phyloP scores from a whole-genome alignment of 2,888 invertebrate genomes.

The Acronicta aceris region DNA sequence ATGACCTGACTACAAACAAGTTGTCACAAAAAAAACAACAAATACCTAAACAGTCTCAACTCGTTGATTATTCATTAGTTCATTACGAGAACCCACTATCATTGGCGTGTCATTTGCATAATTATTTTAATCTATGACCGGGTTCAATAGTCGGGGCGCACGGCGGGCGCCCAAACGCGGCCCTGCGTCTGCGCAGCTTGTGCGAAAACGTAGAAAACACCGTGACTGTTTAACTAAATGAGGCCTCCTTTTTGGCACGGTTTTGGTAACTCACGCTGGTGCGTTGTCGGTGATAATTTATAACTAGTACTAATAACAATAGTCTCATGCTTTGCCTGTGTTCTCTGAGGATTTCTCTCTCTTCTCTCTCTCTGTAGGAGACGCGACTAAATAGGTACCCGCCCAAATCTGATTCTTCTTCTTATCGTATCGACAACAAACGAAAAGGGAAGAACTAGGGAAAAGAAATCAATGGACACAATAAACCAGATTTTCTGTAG shows the following conservation, averaged over 20 bases:
- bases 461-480: no score
- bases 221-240: slow-evolving; percentile 22
- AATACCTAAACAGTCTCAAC: neutral
- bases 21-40: neutral
- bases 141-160: slow-evolving; percentile 76
- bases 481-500: no score
- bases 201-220: slow-evolving; percentile 32
- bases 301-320: no score
- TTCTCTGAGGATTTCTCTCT: no score
- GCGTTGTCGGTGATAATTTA: no score
- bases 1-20: neutral
- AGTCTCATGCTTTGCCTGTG: no score
- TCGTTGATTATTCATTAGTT: slow-evolving; percentile 30
- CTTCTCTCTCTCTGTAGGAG: no score
- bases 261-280: neutral
- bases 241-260: neutral
- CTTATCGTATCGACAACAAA: no score
- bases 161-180: slow-evolving; percentile 62
- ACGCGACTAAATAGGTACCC: no score
- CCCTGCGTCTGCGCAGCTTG: slow-evolving; percentile 40
- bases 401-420: no score
- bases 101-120: slow-evolving; percentile 49
- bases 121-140: slow-evolving; percentile 66
- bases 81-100: slow-evolving; percentile 24
- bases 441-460: no score